A percentile compares a stretch with the other conserved stretches of the same genome.
Conservation (phyloP, 1,140 invertebrate species). For the Pygmarrhopalites habei region DNA sequence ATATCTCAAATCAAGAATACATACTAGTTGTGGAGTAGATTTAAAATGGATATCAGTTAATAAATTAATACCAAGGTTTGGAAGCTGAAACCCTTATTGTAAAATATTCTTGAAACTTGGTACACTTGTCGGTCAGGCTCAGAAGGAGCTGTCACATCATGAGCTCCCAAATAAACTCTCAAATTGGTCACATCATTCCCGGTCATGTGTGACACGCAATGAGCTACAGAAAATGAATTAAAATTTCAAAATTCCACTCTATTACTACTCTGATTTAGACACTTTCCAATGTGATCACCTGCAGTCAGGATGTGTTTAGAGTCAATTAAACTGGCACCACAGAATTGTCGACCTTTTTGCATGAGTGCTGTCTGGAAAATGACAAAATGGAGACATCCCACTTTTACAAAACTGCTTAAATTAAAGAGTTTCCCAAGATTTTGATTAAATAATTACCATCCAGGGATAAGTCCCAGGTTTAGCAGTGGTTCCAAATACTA, state of each 20-base stretch:
- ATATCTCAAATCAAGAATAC: no score
- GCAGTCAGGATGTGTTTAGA: constrained; percentile 21
- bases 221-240: not conserved
- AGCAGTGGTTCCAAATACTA: constrained; percentile 18
- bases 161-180: constrained; percentile 13
- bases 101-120: constrained; percentile 15
- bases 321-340: constrained; percentile 31
- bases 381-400: constrained; percentile 1
- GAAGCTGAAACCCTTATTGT: constrained; percentile 28
- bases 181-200: constrained; percentile 3
- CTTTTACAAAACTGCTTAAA: not conserved
- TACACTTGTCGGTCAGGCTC: not conserved
- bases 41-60: no score
- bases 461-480: constrained; percentile 13
- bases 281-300: not conserved
- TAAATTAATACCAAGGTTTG: constrained; percentile 29
- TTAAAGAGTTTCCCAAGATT: not conserved
- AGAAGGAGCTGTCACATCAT: constrained; percentile 2
- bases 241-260: no score
- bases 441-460: constrained; percentile 7
- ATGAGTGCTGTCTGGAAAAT: constrained; percentile 27
- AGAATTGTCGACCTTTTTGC: constrained; percentile 26
- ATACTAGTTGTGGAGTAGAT: no score
- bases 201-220: not conserved
- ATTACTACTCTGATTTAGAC: no score